Base-by-base conservation (phyloP, 2,888 invertebrate genomes). In the Anorthoa munda region DNA sequence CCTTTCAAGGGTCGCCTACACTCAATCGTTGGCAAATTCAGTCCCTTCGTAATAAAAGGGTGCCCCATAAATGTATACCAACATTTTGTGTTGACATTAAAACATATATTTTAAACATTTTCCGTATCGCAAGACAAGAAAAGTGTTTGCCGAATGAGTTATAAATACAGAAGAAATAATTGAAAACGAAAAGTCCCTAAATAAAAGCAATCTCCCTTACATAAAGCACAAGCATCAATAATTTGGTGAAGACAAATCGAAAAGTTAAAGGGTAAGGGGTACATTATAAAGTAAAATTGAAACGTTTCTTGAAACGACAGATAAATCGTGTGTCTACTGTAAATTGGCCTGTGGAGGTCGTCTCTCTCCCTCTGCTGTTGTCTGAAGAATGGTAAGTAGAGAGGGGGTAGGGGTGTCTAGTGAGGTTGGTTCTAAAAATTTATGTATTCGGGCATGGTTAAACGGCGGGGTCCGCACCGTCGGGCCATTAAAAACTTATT, bases 401-500 rank as follows among this genome's bases (percentile, higher is more conserved):
- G 82, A 66, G 66, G 66, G 79, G 85, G 71, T 60, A 45, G 58
- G 75, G 39, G 79, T 85, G 65, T 90, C 92, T 82, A 69, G 77
- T 81, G 79, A 84, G 77, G 82, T 72, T 90, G 92, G 92, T 89
- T 76, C 78, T 86, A 85, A 89, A 89, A 88, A 90, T 89, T 90
- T 86, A 90, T 90, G 87, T 91, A 91, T 93, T 92, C 88, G 90
- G 92, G 89, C 87, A 89, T 88, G 91, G 91, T 93, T 95, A 94
- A 95, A 91, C 93, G 93, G 82, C 90, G 90, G 92, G 87, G 91
- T 90, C 90, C 92, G 90, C 90, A 88, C 90, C 94, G 93, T 93
- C 92, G 94, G 93, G 96, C 97, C 97, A 97, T 97, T 97, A 97
- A 97, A 97, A 97, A 97, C 97, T 97, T 97, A 97, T 97, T 97